phyloP scores from a whole-genome alignment of 2,888 invertebrate genomes.

The Conchocele bisecta region DNA sequence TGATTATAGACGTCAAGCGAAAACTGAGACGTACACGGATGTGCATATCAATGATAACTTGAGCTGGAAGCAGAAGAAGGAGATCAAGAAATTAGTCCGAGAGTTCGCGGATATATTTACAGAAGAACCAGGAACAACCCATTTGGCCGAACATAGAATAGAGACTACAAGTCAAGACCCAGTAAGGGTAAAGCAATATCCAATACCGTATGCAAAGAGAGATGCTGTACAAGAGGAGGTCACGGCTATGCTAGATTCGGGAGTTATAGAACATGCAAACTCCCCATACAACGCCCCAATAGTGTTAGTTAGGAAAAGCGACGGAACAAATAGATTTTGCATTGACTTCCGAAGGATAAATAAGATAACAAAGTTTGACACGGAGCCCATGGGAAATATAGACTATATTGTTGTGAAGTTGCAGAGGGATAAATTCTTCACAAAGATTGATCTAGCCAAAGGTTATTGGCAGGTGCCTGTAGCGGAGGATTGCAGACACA shows the following conservation, averaged over 20 bases:
- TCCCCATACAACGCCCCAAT: not conserved
- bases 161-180: not conserved
- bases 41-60: not conserved
- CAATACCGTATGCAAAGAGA: not conserved
- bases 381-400: not conserved
- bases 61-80: not conserved
- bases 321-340: not conserved
- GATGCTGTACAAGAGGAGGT: not conserved
- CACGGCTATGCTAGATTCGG: not conserved
- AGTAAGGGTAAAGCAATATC: not conserved
- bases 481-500: not conserved
- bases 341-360: not conserved
- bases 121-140: slow-evolving; percentile 5
- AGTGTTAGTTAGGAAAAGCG: not conserved
- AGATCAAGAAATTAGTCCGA: not conserved
- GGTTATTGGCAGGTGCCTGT: slow-evolving; percentile 1
- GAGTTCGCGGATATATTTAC: not conserved
- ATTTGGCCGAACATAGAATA: not conserved
- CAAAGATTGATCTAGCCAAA: not conserved
- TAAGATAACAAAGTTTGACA: not conserved
- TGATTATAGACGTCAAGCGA: not conserved
- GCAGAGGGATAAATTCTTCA: not conserved
- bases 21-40: not conserved
- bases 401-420: not conserved
- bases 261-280: not conserved